Evolutionary conservation across 2,113 vertebrate genomes (phyloP).

Genomic region (Megaleporinus macrocephalus): DNA sequence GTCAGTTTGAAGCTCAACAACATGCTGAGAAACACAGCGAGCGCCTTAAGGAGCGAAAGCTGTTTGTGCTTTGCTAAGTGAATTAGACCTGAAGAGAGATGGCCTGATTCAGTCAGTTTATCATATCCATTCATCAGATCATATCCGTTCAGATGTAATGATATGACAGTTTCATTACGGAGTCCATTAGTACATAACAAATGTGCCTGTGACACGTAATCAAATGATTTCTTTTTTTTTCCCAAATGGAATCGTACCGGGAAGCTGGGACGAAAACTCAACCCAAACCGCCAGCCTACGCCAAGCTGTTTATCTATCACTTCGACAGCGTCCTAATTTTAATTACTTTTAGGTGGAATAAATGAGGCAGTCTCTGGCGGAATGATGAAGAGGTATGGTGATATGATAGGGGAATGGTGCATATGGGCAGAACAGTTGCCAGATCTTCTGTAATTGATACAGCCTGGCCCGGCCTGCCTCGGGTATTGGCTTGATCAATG

Average conservation of each 20-base stretch:
- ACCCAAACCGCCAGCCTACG: neutral
- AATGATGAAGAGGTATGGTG: neutral
- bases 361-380: constrained; percentile 8
- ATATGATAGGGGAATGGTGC: neutral
- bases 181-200: neutral
- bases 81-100: constrained; percentile 25
- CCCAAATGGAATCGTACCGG: neutral
- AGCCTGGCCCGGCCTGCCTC: neutral
- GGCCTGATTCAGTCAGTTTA: neutral
- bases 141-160: constrained; percentile 25
- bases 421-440: neutral
- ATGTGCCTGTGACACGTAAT: constrained; percentile 6
- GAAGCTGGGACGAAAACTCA: neutral
- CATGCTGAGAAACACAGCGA: neutral
- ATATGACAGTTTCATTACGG: constrained; percentile 24
- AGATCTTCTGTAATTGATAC: neutral
- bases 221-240: constrained; percentile 3
- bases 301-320: constrained; percentile 3
- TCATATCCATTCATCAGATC: constrained; percentile 18
- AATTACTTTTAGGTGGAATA: constrained; percentile 8
- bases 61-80: neutral
- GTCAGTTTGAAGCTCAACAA: neutral
- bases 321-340: constrained; percentile 6
- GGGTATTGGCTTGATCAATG: neutral
- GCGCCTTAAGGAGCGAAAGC: neutral